Evolutionary conservation across 2,113 vertebrate genomes (phyloP).

Genomic region (Tamias sibiricus): DNA sequence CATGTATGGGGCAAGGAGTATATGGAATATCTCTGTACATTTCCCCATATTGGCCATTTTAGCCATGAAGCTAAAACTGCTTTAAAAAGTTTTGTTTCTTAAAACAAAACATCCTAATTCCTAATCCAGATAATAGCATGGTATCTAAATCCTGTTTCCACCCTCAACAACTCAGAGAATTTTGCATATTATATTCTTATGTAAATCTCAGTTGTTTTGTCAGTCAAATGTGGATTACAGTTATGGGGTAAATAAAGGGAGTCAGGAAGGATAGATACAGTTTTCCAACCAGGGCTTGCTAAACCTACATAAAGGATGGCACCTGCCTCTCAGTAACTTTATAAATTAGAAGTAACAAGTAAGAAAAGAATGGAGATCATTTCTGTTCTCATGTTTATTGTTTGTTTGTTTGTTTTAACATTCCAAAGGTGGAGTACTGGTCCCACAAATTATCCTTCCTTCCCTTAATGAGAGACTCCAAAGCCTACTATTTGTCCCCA

Average conservation of each 20-base stretch:
- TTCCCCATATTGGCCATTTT: not conserved
- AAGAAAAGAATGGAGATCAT: not conserved
- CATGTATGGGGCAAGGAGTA: no score
- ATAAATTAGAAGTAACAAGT: not conserved
- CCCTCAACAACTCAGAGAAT: not conserved
- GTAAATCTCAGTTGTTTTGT: not conserved
- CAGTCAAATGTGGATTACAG: not conserved
- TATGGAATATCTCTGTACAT: no score
- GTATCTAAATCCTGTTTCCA: not conserved
- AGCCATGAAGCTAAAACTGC: not conserved
- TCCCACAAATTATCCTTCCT: not conserved
- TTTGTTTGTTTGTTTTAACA: not conserved
- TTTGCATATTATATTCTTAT: not conserved
- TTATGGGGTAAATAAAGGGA: rapidly evolving
- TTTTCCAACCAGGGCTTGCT: no score
- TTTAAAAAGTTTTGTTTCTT: not conserved
- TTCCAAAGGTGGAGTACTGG: no score
- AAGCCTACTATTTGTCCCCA: not conserved
- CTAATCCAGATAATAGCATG: rapidly evolving
- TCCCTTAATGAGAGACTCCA: not conserved
- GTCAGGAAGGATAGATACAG: not conserved
- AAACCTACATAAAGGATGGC: rapidly evolving
- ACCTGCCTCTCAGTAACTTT: not conserved
- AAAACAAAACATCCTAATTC: not conserved
- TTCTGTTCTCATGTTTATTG: no score